phyloP scores from a whole-genome alignment of 2,113 vertebrate genomes.

The Ictidomys tridecemlineatus region DNA sequence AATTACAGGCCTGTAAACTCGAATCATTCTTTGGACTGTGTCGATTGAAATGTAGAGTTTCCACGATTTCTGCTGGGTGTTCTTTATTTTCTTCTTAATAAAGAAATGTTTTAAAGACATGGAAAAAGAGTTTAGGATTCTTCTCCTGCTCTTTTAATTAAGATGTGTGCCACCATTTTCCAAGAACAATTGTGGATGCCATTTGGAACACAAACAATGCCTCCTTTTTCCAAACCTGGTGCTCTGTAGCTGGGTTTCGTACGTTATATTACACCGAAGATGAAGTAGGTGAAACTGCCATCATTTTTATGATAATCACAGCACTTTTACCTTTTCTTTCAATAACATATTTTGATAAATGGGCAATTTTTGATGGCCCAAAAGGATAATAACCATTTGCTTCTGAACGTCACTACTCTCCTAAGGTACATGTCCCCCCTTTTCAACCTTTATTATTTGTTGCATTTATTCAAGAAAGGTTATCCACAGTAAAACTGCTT shows the following conservation, averaged over 20 bases:
- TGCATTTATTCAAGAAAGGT: conserved; percentile 84
- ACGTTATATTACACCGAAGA: conserved; percentile 39
- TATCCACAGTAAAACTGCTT: conserved; percentile 82
- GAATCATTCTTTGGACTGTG: conserved; percentile 70
- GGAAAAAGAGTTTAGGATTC: conserved; percentile 39
- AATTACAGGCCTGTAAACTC: conserved; percentile 67
- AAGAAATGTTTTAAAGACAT: conserved; percentile 58
- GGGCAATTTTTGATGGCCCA: conserved; percentile 63
- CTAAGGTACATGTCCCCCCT: conserved; percentile 53
- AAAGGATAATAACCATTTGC: conserved; percentile 78
- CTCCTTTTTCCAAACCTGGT: neutral
- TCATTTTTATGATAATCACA: conserved; percentile 70
- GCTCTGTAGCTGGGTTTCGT: neutral
- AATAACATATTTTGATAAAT: conserved; percentile 62
- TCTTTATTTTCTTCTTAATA: conserved; percentile 29
- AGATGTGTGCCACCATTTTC: conserved; percentile 62
- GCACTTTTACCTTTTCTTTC: conserved; percentile 56
- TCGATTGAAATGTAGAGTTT: conserved; percentile 72
- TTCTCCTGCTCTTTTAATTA: conserved; percentile 44
- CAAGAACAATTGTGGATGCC: conserved; percentile 61
- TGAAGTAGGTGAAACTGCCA: neutral
- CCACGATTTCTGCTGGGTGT: conserved; percentile 68
- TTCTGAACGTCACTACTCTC: conserved; percentile 69
- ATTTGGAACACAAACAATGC: conserved; percentile 28
- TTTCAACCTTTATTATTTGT: conserved; percentile 82